A percentile compares a stretch with the other conserved stretches of the same genome.
These are phyloP conservation scores for Torymus aiolomorphi DNA, from an alignment of 2,888 invertebrate genomes.

Conservation along the genomic window DNA sequence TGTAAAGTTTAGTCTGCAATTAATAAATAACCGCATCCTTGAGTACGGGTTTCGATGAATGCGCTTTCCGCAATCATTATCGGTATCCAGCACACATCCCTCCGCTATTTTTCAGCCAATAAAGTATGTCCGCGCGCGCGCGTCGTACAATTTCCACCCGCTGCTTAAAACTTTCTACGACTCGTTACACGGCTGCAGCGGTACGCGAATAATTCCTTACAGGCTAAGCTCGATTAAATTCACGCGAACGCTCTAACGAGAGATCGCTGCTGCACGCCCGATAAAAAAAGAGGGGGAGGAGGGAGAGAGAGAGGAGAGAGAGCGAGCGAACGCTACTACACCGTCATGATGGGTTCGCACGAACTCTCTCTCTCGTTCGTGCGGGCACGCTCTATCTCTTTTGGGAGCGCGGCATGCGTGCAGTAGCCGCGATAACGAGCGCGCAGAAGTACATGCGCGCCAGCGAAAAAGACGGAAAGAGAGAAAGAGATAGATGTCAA, in stretches of 20 bases:
- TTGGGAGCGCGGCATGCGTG: conserved; percentile 10
- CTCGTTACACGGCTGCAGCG: conserved; percentile 10
- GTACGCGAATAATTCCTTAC: conserved; percentile 25
- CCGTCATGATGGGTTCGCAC: no score
- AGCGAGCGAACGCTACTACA: no score
- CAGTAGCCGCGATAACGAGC: background rate
- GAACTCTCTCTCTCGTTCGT: background rate
- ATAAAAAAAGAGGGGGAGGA: conserved; percentile 20
- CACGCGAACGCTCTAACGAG: conserved; percentile 22
- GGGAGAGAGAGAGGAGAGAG: background rate
- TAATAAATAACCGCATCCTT: no score
- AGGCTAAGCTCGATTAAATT: conserved; percentile 33
- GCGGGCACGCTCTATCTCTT: conserved; percentile 14
- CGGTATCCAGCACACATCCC: no score
- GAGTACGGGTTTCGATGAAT: no score
- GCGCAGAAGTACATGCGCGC: background rate
- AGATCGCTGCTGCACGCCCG: conserved; percentile 22
- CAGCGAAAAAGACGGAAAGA: background rate
- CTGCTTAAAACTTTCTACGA: background rate
- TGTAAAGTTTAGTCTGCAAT: no score
- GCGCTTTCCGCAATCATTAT: no score
- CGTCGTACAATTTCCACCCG: background rate
- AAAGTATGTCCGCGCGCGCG: background rate
- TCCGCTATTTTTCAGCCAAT: no score
- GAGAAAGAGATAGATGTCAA: no score